These are phyloP conservation scores for Falco naumanni DNA, from an alignment of 2,797 vertebrate genomes.

Conservation along the genomic window DNA sequence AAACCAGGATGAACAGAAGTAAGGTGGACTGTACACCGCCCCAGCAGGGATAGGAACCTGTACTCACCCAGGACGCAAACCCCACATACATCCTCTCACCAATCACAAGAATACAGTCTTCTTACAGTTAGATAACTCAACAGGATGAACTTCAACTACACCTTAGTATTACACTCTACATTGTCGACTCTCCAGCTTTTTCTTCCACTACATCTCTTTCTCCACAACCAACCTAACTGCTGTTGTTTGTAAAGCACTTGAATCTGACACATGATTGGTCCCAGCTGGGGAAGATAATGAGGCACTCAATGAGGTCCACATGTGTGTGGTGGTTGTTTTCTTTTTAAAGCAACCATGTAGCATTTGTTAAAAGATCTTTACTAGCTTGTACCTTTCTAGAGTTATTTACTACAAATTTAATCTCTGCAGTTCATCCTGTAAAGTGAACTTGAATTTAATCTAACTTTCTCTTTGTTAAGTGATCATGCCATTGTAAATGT, in stretches of 20 bases:
- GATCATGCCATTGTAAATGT: not conserved
- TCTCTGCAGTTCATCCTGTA: not conserved
- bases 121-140: not conserved
- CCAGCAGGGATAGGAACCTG: fast-evolving
- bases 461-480: not conserved
- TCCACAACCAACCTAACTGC: fast-evolving
- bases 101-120: not conserved
- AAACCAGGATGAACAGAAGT: not conserved
- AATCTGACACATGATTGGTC: not conserved
- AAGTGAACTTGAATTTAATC: not conserved
- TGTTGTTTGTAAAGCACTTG: not conserved
- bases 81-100: fast-evolving
- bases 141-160: fast-evolving
- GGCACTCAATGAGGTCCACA: not conserved
- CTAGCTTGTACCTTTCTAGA: not conserved
- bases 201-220: too few species aligned
- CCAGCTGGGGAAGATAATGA: not conserved
- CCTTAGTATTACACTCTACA: fast-evolving
- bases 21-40: too few species aligned
- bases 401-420: not conserved
- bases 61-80: fast-evolving
- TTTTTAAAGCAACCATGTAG: not conserved
- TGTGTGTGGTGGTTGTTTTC: not conserved
- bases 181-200: too few species aligned
- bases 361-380: not conserved